Base-by-base conservation (phyloP, 2,888 invertebrate genomes). In the Homarus gammarus region DNA sequence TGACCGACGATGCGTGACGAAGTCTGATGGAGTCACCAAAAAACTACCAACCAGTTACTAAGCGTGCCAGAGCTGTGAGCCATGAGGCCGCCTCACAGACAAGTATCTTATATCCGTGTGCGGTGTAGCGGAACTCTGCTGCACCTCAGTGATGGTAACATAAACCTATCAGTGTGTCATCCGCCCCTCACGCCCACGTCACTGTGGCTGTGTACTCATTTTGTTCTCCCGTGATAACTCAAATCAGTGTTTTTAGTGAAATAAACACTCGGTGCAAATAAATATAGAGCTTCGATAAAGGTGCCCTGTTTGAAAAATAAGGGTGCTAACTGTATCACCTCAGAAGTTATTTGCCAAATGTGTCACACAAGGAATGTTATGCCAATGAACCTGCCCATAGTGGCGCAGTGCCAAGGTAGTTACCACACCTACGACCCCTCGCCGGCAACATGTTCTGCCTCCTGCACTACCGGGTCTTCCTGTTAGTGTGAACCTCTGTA, bases 321-420 rank as follows among this genome's bases (percentile, higher is more conserved):
- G 27, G 31, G 64, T 27, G 8, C 64, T 27, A 27, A 27, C 64
- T 27, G n/a, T 64, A 64, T 27, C 27, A 31, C 56, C 49, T 22
- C 36, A 31, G 5, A 56, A 33, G n/a, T 56, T 33, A 36, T 78
- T 56, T 27, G 27, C 56, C 51, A 78, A 78, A 78, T 78, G 78
- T 78, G 78, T 36, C 78, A 78, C 78, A 78, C 36, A 51, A 56
- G 78, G 78, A 56, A 64, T 64, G 64, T 8, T 15, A 6, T 27
- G 64, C 64, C 31, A 64, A 27, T n/a, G 27, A 22, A 64, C 64
- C n/a, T 27, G 27, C 18, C 27, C 15, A 10, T 49, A 12, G 18
- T n/a, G 22, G 18, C n/a, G 56, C 56, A 56, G 78, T 78, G 78
- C 78, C 78, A 78, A 78, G 78, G 56, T 75, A 31, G 44, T 27